Evolutionary conservation across 2,797 vertebrate genomes (phyloP), one percentile per base, ranked within the genome.

Genomic region (Trematomus bernacchii): DNA sequence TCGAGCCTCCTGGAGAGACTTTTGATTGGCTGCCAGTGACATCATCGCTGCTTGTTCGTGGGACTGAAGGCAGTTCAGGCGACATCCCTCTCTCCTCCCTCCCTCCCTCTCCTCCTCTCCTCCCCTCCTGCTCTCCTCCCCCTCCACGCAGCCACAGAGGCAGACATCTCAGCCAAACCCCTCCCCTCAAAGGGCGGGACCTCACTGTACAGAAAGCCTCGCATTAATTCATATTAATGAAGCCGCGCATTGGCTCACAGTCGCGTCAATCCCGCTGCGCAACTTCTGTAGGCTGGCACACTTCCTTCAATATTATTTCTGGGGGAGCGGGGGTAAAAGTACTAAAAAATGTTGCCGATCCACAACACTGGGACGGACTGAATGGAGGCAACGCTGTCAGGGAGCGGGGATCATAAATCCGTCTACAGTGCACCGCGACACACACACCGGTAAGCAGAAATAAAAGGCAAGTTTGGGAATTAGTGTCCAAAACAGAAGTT

Each of bases 1-100:
- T 85, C 73, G 8, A 85, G 84, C 92, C 79, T 92, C 88, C 85
- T 42, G 88, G 66, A 73, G 81, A 82, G 89, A 79, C 89, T 86
- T 89, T 86, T 94, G 92, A 98, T 98, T 98, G 97, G 97, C 88
- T 94, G 90, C 85, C 92, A 95, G 95, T 98, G 97, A 98, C 97
- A 96, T 98, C 96, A 98, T 93, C 92, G 63, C 68, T 48, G 50
- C 79, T 89, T 54, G 79, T 89, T 85, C 84, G 50, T 66, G 65
- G 75, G 81, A 52, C 79, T 14, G 64, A 82, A 88, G 85, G 57
- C 88, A 53, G 84, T 85, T 87, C 63, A 77, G 75, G 83, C 67
- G 58, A 59, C 92, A 80, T 53, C 44, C 70, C 37, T 9, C 48
- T 46, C 4, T 9, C 58, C 61, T 46, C 27, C 27, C 19, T 18